These are phyloP conservation scores for Muschampia plurimacula DNA, from an alignment of 2,888 invertebrate species.

Conservation along the genomic window DNA sequence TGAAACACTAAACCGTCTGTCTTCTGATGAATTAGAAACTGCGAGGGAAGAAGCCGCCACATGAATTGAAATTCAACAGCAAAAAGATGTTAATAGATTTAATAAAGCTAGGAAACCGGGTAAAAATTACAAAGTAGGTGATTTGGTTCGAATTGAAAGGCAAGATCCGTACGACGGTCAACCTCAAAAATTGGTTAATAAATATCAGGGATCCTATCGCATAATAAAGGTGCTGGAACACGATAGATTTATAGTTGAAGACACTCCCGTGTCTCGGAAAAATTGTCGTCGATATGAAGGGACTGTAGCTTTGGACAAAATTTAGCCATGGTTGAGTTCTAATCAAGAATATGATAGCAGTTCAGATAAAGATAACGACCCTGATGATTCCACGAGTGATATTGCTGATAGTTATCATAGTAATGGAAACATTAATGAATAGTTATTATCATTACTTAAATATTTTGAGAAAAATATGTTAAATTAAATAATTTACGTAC, in stretches of 20 bases:
- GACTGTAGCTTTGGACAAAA: conserved; percentile 40
- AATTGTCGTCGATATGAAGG: conserved; percentile 34
- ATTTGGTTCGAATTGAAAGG: conserved; percentile 40
- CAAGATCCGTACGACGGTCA: conserved; percentile 41
- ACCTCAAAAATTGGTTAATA: conserved; percentile 41
- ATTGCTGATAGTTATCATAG: not conserved
- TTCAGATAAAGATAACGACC: not conserved
- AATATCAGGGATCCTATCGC: conserved; percentile 42
- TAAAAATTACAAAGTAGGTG: conserved; percentile 35
- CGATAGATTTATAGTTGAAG: conserved; percentile 29
- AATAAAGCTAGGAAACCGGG: conserved; percentile 36
- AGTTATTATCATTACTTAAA: too few species aligned
- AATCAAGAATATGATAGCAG: conserved; percentile 13
- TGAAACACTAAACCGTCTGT: conserved; percentile 13
- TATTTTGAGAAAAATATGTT: too few species aligned
- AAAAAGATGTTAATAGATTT: conserved; percentile 38
- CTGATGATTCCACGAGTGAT: not conserved
- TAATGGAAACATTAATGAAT: not conserved
- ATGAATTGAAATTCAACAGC: conserved; percentile 35
- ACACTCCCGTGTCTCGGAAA: conserved; percentile 33
- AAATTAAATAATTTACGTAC: too few species aligned
- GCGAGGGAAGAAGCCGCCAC: conserved; percentile 20
- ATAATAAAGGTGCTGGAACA: conserved; percentile 34
- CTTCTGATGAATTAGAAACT: conserved; percentile 10
- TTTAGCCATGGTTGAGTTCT: conserved; percentile 25